phyloP scores from a whole-genome alignment of 2,797 vertebrate genomes.

The Coluber constrictor region DNA sequence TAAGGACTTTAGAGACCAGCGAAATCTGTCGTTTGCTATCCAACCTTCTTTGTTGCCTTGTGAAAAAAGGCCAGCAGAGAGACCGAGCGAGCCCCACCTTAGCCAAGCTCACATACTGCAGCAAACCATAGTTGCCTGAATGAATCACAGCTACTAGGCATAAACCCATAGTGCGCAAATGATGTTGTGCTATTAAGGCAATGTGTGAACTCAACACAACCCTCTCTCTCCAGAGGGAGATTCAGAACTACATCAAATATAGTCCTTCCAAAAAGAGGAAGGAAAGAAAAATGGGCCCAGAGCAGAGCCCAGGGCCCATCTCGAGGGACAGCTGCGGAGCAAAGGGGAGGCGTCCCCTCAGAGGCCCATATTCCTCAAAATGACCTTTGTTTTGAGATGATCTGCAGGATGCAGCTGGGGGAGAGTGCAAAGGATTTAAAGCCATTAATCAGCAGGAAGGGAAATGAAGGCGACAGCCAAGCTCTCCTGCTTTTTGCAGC shows the following conservation, averaged over 20 bases:
- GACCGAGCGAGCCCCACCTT: not conserved
- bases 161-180: not conserved
- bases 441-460: not conserved
- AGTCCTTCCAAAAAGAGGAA: not conserved
- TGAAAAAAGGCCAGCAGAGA: not conserved
- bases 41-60: not conserved
- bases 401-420: not conserved
- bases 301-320: not conserved
- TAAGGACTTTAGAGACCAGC: not conserved
- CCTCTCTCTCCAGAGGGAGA: not conserved
- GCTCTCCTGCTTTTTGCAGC: not conserved
- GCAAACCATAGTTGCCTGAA: not conserved
- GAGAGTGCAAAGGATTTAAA: not conserved
- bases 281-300: not conserved
- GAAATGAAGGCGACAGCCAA: not conserved
- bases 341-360: not conserved
- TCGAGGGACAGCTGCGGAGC: not conserved
- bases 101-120: not conserved
- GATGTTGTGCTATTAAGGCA: not conserved
- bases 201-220: not conserved
- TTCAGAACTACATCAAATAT: not conserved
- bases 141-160: not conserved
- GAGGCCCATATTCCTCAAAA: not conserved
- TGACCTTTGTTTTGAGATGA: not conserved
- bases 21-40: not conserved